Evolutionary conservation across 2,797 vertebrate species (phyloP).

Genomic region (Melanotaenia parkinsoni): DNA sequence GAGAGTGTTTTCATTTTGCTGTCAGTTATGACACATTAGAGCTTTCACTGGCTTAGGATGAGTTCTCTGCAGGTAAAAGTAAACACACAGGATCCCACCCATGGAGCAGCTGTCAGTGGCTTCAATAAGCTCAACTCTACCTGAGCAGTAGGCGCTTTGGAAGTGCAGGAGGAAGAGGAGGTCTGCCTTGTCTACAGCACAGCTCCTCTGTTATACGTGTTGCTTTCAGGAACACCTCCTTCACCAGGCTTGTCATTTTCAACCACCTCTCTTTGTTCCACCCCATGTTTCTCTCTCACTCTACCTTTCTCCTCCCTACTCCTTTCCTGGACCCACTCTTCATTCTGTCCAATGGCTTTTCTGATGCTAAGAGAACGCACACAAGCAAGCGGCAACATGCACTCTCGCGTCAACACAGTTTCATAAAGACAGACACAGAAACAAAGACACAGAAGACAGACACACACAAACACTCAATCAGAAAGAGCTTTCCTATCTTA

Average conservation of each 20-base stretch:
- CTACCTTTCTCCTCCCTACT: conserved; percentile 31
- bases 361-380: conserved; percentile 69
- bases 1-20: conserved; percentile 75
- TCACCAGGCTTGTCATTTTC: conserved; percentile 76
- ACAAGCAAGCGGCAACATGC: conserved; percentile 72
- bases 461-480: conserved; percentile 62
- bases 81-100: conserved; percentile 79
- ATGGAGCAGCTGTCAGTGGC: conserved; percentile 77
- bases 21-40: conserved; percentile 79
- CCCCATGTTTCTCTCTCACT: conserved; percentile 19
- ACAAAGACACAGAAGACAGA: conserved; percentile 26
- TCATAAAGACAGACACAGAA: conserved; percentile 53
- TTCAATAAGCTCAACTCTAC: conserved; percentile 74
- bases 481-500: conserved; percentile 79
- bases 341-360: conserved; percentile 62
- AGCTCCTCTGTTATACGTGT: conserved; percentile 73
- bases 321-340: conserved; percentile 56
- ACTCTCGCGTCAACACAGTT: conserved; percentile 38
- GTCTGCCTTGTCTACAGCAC: conserved; percentile 52
- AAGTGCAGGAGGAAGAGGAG: conserved; percentile 68
- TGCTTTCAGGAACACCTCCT: conserved; percentile 79
- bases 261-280: conserved; percentile 62
- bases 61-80: conserved; percentile 79
- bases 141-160: conserved; percentile 66
- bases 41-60: conserved; percentile 74